Percentiles rank a stretch among this genome's conserved stretches.
phyloP scores from a whole-genome alignment of 2,888 invertebrate species.

The Octonoba sinensis region DNA sequence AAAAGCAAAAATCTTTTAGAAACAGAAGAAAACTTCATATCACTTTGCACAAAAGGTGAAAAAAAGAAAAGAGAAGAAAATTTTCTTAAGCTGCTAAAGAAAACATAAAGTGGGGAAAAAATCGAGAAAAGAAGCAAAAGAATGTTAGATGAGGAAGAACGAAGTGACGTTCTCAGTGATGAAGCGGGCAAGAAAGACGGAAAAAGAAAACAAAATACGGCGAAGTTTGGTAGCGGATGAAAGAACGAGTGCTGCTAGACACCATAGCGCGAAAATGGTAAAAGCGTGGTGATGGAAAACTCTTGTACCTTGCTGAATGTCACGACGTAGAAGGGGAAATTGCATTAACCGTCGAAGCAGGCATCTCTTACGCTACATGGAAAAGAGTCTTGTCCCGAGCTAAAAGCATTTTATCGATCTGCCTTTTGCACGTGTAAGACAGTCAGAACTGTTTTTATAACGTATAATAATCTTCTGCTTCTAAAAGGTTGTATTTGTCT shows the following conservation, averaged over 20 bases:
- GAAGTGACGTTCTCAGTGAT: conserved; percentile 18
- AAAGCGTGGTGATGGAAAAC: conserved; percentile 58
- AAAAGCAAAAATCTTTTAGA: no score
- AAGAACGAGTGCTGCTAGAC: neutral
- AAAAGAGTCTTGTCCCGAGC: conserved; percentile 31
- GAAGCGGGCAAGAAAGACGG: conserved; percentile 11
- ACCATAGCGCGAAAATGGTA: conserved; percentile 22
- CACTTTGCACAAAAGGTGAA: no score
- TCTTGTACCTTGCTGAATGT: conserved; percentile 46
- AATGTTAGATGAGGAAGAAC: conserved; percentile 2
- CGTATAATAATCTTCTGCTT: no score
- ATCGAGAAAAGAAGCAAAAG: neutral
- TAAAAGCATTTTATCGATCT: conserved; percentile 64
- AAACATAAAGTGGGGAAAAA: no score
- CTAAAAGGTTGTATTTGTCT: no score
- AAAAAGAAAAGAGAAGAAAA: no score
- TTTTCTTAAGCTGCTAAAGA: no score
- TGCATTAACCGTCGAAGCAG: conserved; percentile 53
- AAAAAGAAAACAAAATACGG: conserved; percentile 4
- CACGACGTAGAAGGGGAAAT: conserved; percentile 47
- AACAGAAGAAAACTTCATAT: no score
- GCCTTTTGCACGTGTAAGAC: no score
- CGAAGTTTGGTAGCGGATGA: neutral
- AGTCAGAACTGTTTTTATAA: no score
- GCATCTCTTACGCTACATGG: conserved; percentile 24